These are phyloP conservation scores for Eonycteris spelaea DNA, from an alignment of 2,113 vertebrate species.

Conservation along the genomic window DNA sequence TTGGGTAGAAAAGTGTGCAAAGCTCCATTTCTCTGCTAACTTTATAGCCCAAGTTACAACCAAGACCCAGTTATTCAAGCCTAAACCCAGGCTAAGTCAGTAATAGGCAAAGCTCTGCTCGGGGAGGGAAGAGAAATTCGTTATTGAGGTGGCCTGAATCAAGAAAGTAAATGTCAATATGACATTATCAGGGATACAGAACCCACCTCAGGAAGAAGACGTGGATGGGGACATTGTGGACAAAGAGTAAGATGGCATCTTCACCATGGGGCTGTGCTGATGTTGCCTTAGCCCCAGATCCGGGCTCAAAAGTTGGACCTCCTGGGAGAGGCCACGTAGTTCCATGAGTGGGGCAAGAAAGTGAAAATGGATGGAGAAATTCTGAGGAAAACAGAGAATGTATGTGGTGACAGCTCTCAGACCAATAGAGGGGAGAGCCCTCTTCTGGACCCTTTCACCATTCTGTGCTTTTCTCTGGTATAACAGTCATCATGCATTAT, in stretches of 20 bases:
- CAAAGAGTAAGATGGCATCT: not conserved
- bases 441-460: not conserved
- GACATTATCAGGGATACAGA: not conserved
- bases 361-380: not conserved
- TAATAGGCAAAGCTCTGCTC: not conserved
- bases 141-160: not conserved
- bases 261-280: rapidly evolving
- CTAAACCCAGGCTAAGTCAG: not conserved
- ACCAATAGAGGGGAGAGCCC: rapidly evolving
- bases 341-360: not conserved
- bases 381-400: not conserved
- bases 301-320: not conserved
- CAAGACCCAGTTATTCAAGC: not conserved
- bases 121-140: not conserved
- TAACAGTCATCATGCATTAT: not conserved
- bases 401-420: not conserved
- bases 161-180: not conserved
- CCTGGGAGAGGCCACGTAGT: not conserved
- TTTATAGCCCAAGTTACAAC: not conserved
- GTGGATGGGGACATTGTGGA: rapidly evolving
- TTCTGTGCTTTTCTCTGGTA: not conserved
- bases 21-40: slow-evolving; percentile 27
- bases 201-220: not conserved
- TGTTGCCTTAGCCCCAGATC: not conserved
- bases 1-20: slow-evolving; percentile 27